Evolutionary conservation across 2,113 vertebrate species (phyloP).

Genomic region (Lamprologus sp.): DNA sequence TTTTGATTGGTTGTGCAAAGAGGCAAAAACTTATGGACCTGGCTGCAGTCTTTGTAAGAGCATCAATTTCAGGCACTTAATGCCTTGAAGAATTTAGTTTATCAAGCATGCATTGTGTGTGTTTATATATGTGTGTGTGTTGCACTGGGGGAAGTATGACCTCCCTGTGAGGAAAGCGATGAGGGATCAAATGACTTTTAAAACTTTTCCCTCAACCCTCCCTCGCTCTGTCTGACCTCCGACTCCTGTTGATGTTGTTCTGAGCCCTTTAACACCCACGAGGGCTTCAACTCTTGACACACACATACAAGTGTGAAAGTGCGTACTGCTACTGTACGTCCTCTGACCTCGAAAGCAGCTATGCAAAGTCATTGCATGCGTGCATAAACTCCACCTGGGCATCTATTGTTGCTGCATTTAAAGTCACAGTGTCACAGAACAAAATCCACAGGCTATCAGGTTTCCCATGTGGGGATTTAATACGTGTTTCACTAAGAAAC

Average conservation of each 20-base stretch:
- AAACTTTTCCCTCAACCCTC: background rate
- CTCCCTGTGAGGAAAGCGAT: background rate
- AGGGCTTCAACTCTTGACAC: background rate
- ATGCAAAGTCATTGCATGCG: background rate
- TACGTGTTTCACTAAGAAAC: background rate
- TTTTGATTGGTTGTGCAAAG: background rate
- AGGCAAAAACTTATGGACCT: background rate
- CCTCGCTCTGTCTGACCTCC: background rate
- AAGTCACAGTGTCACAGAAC: background rate
- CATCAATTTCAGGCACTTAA: background rate
- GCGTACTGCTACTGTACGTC: background rate
- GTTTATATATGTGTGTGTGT: background rate
- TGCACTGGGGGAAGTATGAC: background rate
- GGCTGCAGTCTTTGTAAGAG: background rate
- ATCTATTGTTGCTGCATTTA: background rate
- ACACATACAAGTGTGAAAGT: background rate
- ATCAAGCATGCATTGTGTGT: background rate
- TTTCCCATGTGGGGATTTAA: background rate
- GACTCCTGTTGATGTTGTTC: background rate
- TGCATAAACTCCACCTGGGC: background rate
- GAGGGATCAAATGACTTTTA: slow-evolving; percentile 12
- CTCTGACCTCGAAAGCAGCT: background rate
- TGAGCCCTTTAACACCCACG: background rate
- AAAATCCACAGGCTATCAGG: background rate
- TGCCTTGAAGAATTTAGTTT: background rate